These are phyloP conservation scores for Oreochromis mossambicus DNA, from an alignment of 2,797 vertebrate genomes.

Conservation along the genomic window DNA sequence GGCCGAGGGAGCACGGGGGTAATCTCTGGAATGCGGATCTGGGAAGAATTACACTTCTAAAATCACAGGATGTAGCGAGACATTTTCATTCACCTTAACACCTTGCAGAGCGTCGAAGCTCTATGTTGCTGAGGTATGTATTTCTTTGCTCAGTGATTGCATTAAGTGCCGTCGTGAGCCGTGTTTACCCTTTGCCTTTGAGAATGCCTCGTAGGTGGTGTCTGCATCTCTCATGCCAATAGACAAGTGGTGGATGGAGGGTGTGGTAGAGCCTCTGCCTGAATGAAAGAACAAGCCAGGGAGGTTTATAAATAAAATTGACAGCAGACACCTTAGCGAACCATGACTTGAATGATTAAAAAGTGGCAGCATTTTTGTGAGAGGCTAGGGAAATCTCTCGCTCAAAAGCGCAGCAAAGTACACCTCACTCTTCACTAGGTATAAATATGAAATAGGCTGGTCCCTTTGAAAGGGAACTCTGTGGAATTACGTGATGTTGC, in stretches of 20 bases:
- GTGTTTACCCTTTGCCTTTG: slow-evolving; percentile 62
- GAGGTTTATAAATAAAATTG: slow-evolving; percentile 80
- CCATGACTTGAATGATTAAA: slow-evolving; percentile 79
- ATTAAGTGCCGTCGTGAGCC: slow-evolving; percentile 53
- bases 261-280: slow-evolving; percentile 49
- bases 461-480: slow-evolving; percentile 42
- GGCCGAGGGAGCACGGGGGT: neutral
- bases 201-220: slow-evolving; percentile 59
- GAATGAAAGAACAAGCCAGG: slow-evolving; percentile 71
- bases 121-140: slow-evolving; percentile 63
- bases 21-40: slow-evolving; percentile 44
- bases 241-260: slow-evolving; percentile 21
- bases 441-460: slow-evolving; percentile 71
- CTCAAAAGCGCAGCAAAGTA: slow-evolving; percentile 51
- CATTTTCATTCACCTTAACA: slow-evolving; percentile 61
- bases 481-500: slow-evolving; percentile 40
- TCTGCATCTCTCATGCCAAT: slow-evolving; percentile 47
- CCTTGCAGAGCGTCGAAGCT: slow-evolving; percentile 20
- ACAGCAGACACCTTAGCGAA: slow-evolving; percentile 72
- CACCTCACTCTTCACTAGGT: slow-evolving; percentile 41
- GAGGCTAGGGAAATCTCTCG: slow-evolving; percentile 63
- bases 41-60: slow-evolving; percentile 35
- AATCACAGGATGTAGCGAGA: slow-evolving; percentile 11
- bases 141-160: slow-evolving; percentile 59
- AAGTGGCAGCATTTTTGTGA: slow-evolving; percentile 52